These are phyloP conservation scores for Diadophis punctatus DNA, from an alignment of 2,113 vertebrate genomes.

Conservation along the genomic window DNA sequence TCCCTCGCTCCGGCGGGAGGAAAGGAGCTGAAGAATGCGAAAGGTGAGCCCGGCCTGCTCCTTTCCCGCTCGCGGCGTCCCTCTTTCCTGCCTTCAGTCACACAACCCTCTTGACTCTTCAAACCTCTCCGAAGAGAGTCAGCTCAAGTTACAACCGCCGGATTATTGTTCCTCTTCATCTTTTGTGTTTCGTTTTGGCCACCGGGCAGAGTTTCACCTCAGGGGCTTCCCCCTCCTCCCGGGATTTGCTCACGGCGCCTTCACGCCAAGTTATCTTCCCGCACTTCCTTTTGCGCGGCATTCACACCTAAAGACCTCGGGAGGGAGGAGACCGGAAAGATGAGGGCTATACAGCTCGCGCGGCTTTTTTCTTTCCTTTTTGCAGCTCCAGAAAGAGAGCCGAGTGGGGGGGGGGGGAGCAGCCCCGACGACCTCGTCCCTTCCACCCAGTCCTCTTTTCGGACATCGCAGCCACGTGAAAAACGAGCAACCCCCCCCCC, in stretches of 20 bases:
- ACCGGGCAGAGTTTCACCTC: background rate
- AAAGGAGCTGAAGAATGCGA: conserved; percentile 15
- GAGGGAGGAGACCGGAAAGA: no score
- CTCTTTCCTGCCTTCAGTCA: background rate
- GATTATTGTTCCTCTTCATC: background rate
- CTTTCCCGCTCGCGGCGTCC: background rate
- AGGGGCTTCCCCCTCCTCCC: no score
- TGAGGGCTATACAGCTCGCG: background rate
- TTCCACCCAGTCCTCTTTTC: background rate
- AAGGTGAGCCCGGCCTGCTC: background rate
- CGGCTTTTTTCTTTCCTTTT: background rate
- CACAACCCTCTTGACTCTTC: background rate
- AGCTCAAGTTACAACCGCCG: background rate
- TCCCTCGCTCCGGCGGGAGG: background rate
- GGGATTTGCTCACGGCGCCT: background rate
- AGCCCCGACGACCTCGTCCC: background rate
- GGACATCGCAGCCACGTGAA: background rate
- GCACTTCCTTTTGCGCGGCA: background rate
- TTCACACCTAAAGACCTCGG: background rate
- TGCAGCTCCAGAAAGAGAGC: background rate
- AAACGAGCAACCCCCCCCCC: background rate
- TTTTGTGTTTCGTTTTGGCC: background rate
- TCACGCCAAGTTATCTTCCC: background rate
- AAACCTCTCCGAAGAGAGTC: background rate
- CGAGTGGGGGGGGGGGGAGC: background rate